phyloP scores from a whole-genome alignment of 2,888 invertebrate species.

The Schrankia costaestrigalis region DNA sequence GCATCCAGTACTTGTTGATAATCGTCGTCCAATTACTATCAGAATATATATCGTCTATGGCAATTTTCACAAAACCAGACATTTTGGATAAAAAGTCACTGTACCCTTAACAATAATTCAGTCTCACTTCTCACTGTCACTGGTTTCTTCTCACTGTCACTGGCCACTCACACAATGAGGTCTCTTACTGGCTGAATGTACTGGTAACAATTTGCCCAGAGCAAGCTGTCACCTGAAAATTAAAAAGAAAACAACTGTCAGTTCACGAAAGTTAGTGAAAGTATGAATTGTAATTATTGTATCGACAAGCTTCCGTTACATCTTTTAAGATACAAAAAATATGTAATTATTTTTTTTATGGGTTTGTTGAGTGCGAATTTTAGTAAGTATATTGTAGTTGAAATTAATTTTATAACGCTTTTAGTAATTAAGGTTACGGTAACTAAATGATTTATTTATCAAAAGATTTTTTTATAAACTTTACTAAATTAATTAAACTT shows the following conservation, averaged over 20 bases:
- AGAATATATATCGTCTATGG: constrained; percentile 83
- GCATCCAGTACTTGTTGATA: constrained; percentile 85
- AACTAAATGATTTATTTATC: too few relatives aligned
- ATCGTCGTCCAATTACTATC: constrained; percentile 83
- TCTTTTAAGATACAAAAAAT: too few relatives aligned
- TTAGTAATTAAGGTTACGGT: too few relatives aligned
- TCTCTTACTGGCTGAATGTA: constrained; percentile 22
- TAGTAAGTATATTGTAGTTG: too few relatives aligned
- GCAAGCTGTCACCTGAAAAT: constrained; percentile 72
- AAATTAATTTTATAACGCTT: too few relatives aligned
- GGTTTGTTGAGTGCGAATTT: too few relatives aligned
- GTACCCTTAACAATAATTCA: constrained; percentile 19
- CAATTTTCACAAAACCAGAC: constrained; percentile 84
- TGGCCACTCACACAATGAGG: constrained; percentile 43
- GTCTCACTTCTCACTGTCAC: constrained; percentile 53
- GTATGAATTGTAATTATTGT: too few relatives aligned
- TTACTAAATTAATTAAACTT: too few relatives aligned
- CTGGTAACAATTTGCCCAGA: constrained; percentile 60
- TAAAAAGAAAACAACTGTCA: constrained; percentile 23
- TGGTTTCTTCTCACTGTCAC: constrained; percentile 58
- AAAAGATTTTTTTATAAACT: too few relatives aligned
- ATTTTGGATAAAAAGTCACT: constrained; percentile 57
- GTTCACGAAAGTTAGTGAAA: too few relatives aligned
- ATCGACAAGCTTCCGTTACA: too few relatives aligned
- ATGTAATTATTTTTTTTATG: too few relatives aligned